Conservation (phyloP, 2,888 invertebrate species). For the Autographa pulchrina region DNA sequence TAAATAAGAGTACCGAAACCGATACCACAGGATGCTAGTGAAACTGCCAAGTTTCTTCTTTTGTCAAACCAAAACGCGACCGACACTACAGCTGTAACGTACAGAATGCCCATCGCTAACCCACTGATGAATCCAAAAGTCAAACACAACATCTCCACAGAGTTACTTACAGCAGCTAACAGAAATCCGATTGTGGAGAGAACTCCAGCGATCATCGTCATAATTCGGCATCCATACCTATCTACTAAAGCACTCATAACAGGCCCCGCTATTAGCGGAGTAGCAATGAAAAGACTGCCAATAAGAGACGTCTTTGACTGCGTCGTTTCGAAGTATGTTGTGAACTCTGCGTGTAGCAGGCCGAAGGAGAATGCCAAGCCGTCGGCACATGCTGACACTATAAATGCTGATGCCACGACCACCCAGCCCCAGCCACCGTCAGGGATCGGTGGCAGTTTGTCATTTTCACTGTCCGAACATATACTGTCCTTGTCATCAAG, state of each 20-base stretch:
- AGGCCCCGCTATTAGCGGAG: slow-evolving; percentile 95
- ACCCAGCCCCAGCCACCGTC: slow-evolving; percentile 98
- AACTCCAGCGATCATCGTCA: slow-evolving; percentile 93
- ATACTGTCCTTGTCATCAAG: slow-evolving; percentile 84
- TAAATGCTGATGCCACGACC: slow-evolving; percentile 94
- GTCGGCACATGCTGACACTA: slow-evolving; percentile 97
- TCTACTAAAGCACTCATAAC: slow-evolving; percentile 95
- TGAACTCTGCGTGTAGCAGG: slow-evolving; percentile 94
- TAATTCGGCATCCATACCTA: slow-evolving; percentile 93
- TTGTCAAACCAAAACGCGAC: slow-evolving; percentile 98
- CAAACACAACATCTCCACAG: slow-evolving; percentile 93
- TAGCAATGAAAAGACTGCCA: slow-evolving; percentile 96
- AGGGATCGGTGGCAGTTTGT: slow-evolving; percentile 90
- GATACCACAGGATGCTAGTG: slow-evolving; percentile 96
- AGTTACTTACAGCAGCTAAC: slow-evolving; percentile 91
- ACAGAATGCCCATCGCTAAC: slow-evolving; percentile 94
- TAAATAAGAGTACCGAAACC: slow-evolving; percentile 97
- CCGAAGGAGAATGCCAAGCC: slow-evolving; percentile 98
- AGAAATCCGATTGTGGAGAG: slow-evolving; percentile 93
- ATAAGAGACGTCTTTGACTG: slow-evolving; percentile 96
- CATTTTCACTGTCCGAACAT: slow-evolving; percentile 74
- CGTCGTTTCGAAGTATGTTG: slow-evolving; percentile 93
- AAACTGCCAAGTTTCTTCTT: slow-evolving; percentile 95
- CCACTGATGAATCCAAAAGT: slow-evolving; percentile 96
- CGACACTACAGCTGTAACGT: slow-evolving; percentile 96